Evolutionary conservation across 2,888 invertebrate genomes (phyloP), one percentile per base, ranked within the genome.

Genomic region (Epiblema foenella): DNA sequence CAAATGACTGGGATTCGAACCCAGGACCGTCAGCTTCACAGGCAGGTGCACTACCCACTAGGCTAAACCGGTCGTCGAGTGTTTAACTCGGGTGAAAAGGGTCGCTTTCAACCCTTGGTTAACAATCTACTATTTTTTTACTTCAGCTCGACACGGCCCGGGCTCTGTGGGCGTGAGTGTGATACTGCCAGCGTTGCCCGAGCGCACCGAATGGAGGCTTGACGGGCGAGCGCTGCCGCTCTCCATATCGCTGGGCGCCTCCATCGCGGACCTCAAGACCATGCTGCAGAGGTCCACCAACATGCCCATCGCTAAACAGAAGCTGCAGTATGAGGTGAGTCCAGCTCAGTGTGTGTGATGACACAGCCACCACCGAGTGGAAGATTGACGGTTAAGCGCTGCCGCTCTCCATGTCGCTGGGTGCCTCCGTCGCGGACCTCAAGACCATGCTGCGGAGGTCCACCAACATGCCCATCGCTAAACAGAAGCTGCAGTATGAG

Each of bases 271-370:
- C 67, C 95, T 99, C 79, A 99, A 99, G 93, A 95, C 96, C 12
- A 96, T 97, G 85, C 95, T 99, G 78, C 96, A 96, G 84, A 96
- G 97, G 75, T 96, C 98, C 84, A 97, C 97, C 70, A 97, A 97
- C 76, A 98, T 99, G 97, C 98, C 99, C 56, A 97, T 97, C 18
- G 98, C 98, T 67, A 99, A 99, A 88, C 99, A 99, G 92, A 99
- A 99, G 89, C 94, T 99, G 76, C 97, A 98, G 78, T 97, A 97
- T 83, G 99, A 99, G 93, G 98, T 97, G 88, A 86, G 87, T 83
- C 5, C 66, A 2, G 15, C 39, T 0, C 12, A 24, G 24, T 24
- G 24, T 24, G 1, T 24, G 24, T 24, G 24, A 24, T 24, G 24
- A 24, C 2, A 24, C 24, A 24, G 24, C 24, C 24, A 24, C 2